Evolutionary conservation across 2,888 invertebrate genomes (phyloP).

Genomic region (Antitype chi): DNA sequence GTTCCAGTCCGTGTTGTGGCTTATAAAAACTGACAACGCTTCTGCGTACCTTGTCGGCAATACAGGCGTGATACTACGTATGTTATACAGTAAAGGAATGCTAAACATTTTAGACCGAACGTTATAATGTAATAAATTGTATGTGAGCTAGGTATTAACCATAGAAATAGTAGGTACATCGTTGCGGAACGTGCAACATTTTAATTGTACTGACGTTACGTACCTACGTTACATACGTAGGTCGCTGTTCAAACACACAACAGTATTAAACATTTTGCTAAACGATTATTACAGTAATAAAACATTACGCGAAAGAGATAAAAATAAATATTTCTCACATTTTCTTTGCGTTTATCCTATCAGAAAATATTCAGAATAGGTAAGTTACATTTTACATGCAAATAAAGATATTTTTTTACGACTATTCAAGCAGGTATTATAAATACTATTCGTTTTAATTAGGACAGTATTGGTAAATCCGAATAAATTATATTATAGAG

Average conservation of each 20-base stretch:
- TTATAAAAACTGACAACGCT: not conserved
- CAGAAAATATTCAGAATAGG: constrained; percentile 6
- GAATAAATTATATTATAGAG: not conserved
- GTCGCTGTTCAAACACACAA: constrained; percentile 29
- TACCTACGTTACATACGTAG: constrained; percentile 20
- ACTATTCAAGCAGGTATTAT: not conserved
- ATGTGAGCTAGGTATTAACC: not conserved
- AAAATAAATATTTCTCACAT: constrained; percentile 34
- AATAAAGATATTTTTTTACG: not conserved
- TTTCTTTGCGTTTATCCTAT: constrained; percentile 23
- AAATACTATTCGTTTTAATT: not conserved
- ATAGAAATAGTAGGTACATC: not conserved
- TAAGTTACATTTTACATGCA: not conserved
- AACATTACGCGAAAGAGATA: constrained; percentile 28
- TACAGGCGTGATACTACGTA: not conserved
- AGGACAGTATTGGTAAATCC: not conserved
- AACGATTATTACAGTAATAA: constrained; percentile 47
- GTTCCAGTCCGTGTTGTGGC: not conserved
- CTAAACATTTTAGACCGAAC: constrained; percentile 1
- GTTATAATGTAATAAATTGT: constrained; percentile 10
- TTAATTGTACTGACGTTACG: constrained; percentile 30
- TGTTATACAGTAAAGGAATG: not conserved
- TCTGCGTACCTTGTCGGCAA: not conserved
- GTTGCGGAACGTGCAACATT: constrained; percentile 42
- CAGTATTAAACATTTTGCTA: constrained; percentile 26